Base-by-base conservation (phyloP, 1,140 invertebrate genomes). In the Mamestra configurata region DNA sequence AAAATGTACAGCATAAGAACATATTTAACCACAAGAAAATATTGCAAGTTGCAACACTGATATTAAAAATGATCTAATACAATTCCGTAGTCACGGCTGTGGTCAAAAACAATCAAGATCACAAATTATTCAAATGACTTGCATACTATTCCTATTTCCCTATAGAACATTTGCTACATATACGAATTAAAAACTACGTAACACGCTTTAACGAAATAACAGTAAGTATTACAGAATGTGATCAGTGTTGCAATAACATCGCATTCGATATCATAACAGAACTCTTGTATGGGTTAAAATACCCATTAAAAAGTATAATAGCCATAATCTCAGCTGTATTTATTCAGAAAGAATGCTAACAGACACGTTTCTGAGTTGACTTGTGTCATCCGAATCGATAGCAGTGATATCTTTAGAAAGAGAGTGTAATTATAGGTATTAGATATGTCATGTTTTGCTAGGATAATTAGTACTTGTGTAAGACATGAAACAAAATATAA, bases 61-160 rank as follows among this genome's bases (percentile, higher is more conserved):
- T 71, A 71, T 10, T 71, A 8, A 0, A 51, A 51, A 71, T 37
- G 18, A 51, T 49, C 20, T 13, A 1, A 24, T 24, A 70, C 43
- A 10, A 66, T 20, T 43, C 37, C n/a, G 7, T 3, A 37, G 40
- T 71, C 66, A 71, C 46, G 66, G 43, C 24, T 71, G 43, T 71
- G 66, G 24, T 51, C 66, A 10, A 27, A 51, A 51, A 71, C 66
- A 71, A 71, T 51, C 66, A 51, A 31, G 24, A 20, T 31, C 66
- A 51, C 22, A 71, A 71, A 71, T 71, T 49, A 51, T 51, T 51
- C 46, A 8, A 51, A 71, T 71, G 66, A 71, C 66, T 71, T 71
- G 66, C 66, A 71, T 27, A 24, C 10, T 27, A 57, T 15, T n/a
- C n/a, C 53, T 57, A 57, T 13, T 24, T 24, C 11, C 22, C 10